A percentile compares a stretch with the other conserved stretches of the same genome.
phyloP scores from a whole-genome alignment of 2,888 invertebrate species.

The Zeuzera pyrina region DNA sequence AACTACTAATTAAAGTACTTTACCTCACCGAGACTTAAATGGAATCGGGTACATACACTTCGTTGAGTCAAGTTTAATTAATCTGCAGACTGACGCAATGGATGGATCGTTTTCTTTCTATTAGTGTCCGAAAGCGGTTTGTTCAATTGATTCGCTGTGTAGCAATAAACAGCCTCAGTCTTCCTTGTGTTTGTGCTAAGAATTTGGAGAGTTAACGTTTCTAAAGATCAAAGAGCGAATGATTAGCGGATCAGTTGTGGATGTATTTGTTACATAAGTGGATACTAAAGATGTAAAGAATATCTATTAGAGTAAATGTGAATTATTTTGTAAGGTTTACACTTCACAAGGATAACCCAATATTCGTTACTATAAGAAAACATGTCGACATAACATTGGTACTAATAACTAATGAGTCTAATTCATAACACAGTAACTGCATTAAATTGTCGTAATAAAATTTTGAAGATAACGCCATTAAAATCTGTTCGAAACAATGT shows the following conservation, averaged over 20 bases:
- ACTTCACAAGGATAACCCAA: no score
- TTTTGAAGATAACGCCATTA: conserved; percentile 51
- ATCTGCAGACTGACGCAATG: conserved; percentile 52
- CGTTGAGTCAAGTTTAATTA: conserved; percentile 62
- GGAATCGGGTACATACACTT: conserved; percentile 33
- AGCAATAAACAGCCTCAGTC: conserved; percentile 49
- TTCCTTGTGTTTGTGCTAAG: conserved; percentile 55
- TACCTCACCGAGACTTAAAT: conserved; percentile 44
- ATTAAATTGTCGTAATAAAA: conserved; percentile 48
- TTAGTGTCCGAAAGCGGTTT: conserved; percentile 53
- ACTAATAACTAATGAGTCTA: conserved; percentile 18
- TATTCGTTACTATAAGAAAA: no score
- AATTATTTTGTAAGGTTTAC: no score
- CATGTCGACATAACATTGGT: no score
- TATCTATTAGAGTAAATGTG: not conserved
- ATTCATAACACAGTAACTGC: conserved; percentile 23
- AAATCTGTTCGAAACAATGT: conserved; percentile 51
- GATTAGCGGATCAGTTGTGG: conserved; percentile 58
- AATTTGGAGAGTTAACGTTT: conserved; percentile 60
- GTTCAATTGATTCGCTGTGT: conserved; percentile 56
- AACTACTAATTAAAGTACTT: conserved; percentile 66
- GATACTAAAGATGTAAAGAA: conserved; percentile 38
- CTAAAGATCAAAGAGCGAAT: conserved; percentile 48
- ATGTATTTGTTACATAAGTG: conserved; percentile 55
- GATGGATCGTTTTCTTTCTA: conserved; percentile 52